Evolutionary conservation across 2,113 vertebrate species (phyloP).

Genomic region (Zapus hudsonius): DNA sequence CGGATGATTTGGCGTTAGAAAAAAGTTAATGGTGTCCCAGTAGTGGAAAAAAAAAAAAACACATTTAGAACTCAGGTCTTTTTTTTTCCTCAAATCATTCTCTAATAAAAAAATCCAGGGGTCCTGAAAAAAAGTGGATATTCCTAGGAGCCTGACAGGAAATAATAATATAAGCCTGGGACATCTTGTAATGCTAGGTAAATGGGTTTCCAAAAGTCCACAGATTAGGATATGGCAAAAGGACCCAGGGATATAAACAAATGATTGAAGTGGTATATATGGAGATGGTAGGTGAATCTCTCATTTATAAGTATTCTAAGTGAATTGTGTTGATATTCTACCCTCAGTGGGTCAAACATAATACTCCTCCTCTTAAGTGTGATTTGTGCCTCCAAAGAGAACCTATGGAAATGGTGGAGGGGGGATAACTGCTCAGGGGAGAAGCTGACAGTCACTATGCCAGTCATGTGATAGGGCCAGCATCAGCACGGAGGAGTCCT

Average conservation of each 20-base stretch:
- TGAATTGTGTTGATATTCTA: neutral
- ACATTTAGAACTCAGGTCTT: neutral
- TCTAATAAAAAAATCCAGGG: neutral
- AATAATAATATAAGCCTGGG: neutral
- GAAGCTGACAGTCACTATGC: neutral
- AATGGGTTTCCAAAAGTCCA: neutral
- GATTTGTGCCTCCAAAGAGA: neutral
- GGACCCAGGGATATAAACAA: neutral
- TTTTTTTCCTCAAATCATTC: neutral
- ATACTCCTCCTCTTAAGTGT: neutral
- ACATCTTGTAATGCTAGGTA: neutral
- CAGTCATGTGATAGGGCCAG: neutral
- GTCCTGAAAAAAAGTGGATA: neutral
- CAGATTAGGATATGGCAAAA: neutral
- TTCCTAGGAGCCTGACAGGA: neutral
- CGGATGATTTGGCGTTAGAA: neutral
- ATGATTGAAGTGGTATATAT: neutral
- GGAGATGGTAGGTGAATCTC: neutral
- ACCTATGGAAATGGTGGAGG: neutral
- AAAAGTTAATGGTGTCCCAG: neutral
- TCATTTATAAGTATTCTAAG: neutral
- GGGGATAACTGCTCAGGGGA: neutral
- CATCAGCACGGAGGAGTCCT: neutral
- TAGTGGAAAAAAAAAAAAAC: neutral
- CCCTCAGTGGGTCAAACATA: neutral